These are phyloP conservation scores for Burhinus oedicnemus DNA, from an alignment of 2,113 vertebrate genomes.

Conservation along the genomic window DNA sequence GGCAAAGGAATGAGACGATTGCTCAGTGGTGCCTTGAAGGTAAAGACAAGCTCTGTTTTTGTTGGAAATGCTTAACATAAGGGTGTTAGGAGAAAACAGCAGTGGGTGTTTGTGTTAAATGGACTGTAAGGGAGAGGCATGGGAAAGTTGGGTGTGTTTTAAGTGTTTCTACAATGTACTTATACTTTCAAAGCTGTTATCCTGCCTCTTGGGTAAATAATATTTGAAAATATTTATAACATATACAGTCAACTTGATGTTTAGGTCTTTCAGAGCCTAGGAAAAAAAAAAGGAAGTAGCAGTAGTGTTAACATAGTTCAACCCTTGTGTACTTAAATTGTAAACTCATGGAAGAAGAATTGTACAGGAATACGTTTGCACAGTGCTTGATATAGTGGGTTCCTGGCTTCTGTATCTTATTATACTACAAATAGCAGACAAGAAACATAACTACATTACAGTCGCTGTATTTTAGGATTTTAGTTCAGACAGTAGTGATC, in stretches of 20 bases:
- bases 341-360: slow-evolving; percentile 43
- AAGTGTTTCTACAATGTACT: not conserved
- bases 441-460: slow-evolving; percentile 20
- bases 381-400: not conserved
- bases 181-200: slow-evolving; percentile 1
- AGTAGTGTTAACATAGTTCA: slow-evolving; percentile 38
- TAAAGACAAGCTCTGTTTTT: not conserved
- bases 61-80: not conserved
- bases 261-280: slow-evolving; percentile 36
- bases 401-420: slow-evolving; percentile 49
- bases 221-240: slow-evolving; percentile 54
- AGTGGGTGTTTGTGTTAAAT: not conserved
- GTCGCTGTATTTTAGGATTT: slow-evolving; percentile 31
- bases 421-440: slow-evolving; percentile 31
- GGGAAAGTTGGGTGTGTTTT: slow-evolving; percentile 2
- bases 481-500: slow-evolving; percentile 4
- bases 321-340: slow-evolving; percentile 27
- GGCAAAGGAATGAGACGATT: not conserved
- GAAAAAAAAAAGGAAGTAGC: not conserved
- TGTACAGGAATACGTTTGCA: not conserved
- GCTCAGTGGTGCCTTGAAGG: not conserved
- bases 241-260: slow-evolving; percentile 26
- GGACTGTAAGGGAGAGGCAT: not conserved
- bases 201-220: slow-evolving; percentile 23
- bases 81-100: not conserved